Conservation (phyloP, 1,140 invertebrate species). For the Camponotus pennsylvanicus region DNA sequence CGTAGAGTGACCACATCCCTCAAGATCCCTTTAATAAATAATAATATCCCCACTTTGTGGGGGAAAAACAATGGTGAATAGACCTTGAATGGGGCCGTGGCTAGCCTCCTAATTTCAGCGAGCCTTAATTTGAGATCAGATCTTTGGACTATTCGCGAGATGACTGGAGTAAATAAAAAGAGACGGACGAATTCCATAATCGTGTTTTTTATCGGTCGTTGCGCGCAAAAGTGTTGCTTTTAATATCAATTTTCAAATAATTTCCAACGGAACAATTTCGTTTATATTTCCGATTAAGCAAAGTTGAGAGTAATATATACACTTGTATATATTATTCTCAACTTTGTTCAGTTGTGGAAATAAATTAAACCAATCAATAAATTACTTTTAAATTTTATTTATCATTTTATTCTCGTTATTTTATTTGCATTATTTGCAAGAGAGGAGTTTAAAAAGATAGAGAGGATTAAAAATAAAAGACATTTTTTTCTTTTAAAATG, state of each 20-base stretch:
- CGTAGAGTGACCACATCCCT: background rate
- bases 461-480: background rate
- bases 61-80: too few relatives aligned
- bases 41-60: too few relatives aligned
- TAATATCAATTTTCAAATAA: background rate
- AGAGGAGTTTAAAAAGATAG: background rate
- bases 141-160: background rate
- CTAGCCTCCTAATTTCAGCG: conserved; percentile 10
- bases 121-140: conserved; percentile 9
- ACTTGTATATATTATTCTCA: too few relatives aligned
- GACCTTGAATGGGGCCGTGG: too few relatives aligned
- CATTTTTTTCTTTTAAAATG: background rate
- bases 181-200: background rate
- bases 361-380: too few relatives aligned
- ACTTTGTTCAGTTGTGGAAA: too few relatives aligned
- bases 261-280: background rate
- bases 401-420: background rate
- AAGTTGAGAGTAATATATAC: background rate
- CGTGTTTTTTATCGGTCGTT: background rate
- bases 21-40: too few relatives aligned
- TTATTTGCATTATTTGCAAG: background rate
- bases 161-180: background rate
- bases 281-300: too few relatives aligned
- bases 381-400: background rate
- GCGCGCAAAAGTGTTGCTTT: too few relatives aligned